These are phyloP conservation scores for Callyntrura sp. DNA, from an alignment of 2,888 invertebrate genomes.

Conservation along the genomic window DNA sequence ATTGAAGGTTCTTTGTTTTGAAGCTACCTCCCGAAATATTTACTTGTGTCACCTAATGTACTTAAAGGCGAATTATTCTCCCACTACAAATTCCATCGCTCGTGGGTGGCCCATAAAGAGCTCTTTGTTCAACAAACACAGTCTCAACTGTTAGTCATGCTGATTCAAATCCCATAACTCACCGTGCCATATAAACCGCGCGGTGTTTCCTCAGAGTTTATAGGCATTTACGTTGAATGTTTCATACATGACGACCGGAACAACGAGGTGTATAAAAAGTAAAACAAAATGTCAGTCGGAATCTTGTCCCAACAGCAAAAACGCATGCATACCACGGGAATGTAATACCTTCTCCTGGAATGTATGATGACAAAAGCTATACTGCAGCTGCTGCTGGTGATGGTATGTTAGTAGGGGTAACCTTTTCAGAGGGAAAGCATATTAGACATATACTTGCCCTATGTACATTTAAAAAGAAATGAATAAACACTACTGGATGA, in stretches of 20 bases:
- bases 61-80: not conserved
- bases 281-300: conserved; percentile 9
- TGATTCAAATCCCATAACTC: conserved; percentile 16
- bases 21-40: too few relatives aligned
- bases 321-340: conserved; percentile 28
- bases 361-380: conserved; percentile 14
- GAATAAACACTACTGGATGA: conserved; percentile 37
- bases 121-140: not conserved
- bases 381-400: not conserved
- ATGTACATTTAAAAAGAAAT: conserved; percentile 1
- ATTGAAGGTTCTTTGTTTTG: too few relatives aligned
- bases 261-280: conserved; percentile 11
- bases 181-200: not conserved
- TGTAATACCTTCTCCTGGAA: conserved; percentile 30
- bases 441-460: too few relatives aligned
- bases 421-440: not conserved
- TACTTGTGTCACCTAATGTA: too few relatives aligned
- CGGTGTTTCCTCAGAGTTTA: not conserved
- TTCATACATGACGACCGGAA: not conserved
- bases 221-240: too few relatives aligned
- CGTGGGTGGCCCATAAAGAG: too few relatives aligned
- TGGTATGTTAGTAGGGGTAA: not conserved
- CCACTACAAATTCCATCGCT: not conserved
- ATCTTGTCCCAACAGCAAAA: not conserved
- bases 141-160: not conserved